Percentiles rank a stretch among this genome's conserved stretches.
phyloP scores from a whole-genome alignment of 2,113 vertebrate species.

The Hyla sarda region DNA sequence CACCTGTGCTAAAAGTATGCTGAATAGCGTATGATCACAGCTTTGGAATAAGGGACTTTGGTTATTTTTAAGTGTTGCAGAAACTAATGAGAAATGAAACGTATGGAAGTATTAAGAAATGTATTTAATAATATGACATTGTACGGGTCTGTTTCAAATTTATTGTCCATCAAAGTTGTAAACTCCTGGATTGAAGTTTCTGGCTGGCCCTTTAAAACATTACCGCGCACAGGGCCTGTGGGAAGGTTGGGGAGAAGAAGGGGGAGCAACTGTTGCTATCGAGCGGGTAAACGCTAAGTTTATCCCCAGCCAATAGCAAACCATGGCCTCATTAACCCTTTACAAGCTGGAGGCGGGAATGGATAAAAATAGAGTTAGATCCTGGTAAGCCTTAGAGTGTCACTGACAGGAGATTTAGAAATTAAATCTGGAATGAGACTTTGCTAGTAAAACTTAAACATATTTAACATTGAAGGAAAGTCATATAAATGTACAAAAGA shows the following conservation, averaged over 20 bases:
- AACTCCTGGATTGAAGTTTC: background rate
- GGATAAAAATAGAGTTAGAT: slow-evolving; percentile 41
- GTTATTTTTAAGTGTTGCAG: too few species aligned
- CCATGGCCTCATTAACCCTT: slow-evolving; percentile 19
- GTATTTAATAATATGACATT: too few species aligned
- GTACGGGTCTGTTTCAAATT: too few species aligned
- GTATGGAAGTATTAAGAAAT: too few species aligned
- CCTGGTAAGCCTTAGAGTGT: background rate
- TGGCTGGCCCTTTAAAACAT: slow-evolving; percentile 49
- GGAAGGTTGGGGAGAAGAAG: slow-evolving; percentile 8
- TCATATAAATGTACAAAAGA: too few species aligned
- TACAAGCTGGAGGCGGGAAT: slow-evolving; percentile 20
- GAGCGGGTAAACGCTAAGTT: slow-evolving; percentile 52
- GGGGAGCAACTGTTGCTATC: slow-evolving; percentile 39
- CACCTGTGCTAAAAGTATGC: too few species aligned
- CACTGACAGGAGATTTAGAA: background rate
- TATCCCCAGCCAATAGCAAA: slow-evolving; percentile 15
- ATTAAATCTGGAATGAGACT: background rate
- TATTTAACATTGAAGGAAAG: background rate
- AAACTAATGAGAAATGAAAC: too few species aligned
- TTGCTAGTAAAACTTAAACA: background rate
- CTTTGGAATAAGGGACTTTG: too few species aligned
- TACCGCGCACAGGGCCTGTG: slow-evolving; percentile 18
- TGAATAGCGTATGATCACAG: too few species aligned
- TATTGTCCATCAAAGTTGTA: background rate